Percentiles rank a stretch among this genome's conserved stretches.
These are phyloP conservation scores for Mormyrops boulengeri DNA, from an alignment of 2,797 vertebrate genomes.

Conservation along the genomic window DNA sequence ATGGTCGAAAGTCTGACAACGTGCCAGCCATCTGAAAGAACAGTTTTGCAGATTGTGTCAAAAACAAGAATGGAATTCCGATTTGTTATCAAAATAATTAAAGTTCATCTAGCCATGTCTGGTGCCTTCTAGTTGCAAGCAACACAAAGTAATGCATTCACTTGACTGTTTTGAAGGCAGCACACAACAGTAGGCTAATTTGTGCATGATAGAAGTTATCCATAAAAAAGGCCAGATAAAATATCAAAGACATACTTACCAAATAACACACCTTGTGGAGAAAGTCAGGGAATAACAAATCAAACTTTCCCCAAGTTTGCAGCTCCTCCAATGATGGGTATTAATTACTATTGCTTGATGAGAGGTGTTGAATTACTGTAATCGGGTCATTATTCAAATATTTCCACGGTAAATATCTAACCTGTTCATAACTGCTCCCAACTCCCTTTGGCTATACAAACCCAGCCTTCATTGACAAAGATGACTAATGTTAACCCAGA, in stretches of 20 bases:
- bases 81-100: neutral
- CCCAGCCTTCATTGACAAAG: neutral
- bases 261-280: slow-evolving; percentile 3
- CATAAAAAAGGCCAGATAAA: neutral
- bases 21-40: neutral
- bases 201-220: neutral
- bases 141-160: neutral
- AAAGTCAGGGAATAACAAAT: neutral
- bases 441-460: neutral
- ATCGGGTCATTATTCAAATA: slow-evolving; percentile 3
- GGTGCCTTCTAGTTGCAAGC: neutral
- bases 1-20: neutral
- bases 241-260: neutral
- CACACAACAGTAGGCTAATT: neutral
- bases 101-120: neutral
- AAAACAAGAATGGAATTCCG: neutral
- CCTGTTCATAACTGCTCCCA: neutral
- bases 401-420: slow-evolving; percentile 4
- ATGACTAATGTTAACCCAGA: neutral
- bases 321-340: neutral
- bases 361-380: neutral
- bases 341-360: neutral
- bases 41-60: neutral
- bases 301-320: neutral
- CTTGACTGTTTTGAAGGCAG: neutral